phyloP scores from a whole-genome alignment of 2,113 vertebrate genomes.

The Lanius collurio region DNA sequence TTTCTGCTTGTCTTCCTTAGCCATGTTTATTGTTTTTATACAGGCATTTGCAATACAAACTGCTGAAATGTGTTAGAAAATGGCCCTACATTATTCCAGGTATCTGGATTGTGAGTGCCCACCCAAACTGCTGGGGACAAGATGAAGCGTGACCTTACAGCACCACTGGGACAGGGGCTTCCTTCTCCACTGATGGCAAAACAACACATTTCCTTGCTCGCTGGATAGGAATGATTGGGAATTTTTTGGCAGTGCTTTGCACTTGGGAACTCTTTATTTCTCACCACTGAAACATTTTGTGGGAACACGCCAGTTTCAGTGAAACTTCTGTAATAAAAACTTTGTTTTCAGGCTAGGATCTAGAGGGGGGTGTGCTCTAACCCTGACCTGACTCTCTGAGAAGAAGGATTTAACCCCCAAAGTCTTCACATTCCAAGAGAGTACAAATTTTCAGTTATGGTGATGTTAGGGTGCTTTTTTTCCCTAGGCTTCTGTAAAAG shows the following conservation, averaged over 20 bases:
- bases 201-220: background rate
- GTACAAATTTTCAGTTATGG: background rate
- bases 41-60: background rate
- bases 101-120: background rate
- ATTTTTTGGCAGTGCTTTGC: background rate
- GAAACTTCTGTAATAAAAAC: conserved; percentile 27
- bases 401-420: background rate
- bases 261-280: conserved; percentile 37
- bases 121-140: background rate
- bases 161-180: background rate
- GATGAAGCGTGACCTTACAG: background rate
- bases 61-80: background rate
- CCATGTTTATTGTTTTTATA: background rate
- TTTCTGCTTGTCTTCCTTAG: background rate
- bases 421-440: background rate
- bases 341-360: conserved; percentile 5
- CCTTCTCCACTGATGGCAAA: background rate
- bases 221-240: background rate
- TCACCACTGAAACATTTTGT: conserved; percentile 47
- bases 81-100: background rate
- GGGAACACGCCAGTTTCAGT: conserved; percentile 38
- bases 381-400: background rate
- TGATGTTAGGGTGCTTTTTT: background rate
- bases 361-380: background rate
- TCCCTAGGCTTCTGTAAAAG: background rate